Base-by-base conservation (phyloP, 2,797 vertebrate genomes). In the Pelochelys cantorii region DNA sequence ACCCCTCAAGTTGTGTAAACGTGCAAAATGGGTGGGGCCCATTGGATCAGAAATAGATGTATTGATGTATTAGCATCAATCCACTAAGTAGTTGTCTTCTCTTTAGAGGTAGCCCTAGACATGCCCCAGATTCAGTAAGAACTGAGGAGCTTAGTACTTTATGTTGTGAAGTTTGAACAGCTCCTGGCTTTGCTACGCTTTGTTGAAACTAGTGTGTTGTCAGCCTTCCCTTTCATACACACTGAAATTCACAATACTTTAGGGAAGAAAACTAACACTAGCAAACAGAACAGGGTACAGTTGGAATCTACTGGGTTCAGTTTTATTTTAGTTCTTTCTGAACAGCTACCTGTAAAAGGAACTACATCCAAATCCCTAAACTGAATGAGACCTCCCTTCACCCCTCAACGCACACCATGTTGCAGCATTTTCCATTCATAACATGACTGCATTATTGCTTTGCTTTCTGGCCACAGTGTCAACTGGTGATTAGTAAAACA, bases 401-500 rank as follows among this genome's bases (percentile, higher is more conserved):
- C 48, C 8, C 25, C 23, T 34, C 15, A 80, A 84, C 56, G 60
- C 60, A 79, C 34, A 54, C 42, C 11, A n/a, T 7, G 34, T 52
- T 54, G 11, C 37, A 88, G 31, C 1, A 59, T 92, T 96, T 95
- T 92, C 18, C 57, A 79, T 81, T 91, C 48, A 65, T 79, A 86
- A 79, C 79, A 87, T 85, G n/a, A 78, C 77, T 42, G 5, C 37
- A 56, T 85, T 95, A 31, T 54, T 93, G 75, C 87, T 96, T 90
- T 93, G 56, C 85, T 96, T 74, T 89, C 93, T 96, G 92, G 89
- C 78, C 96, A 59, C 55, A 78, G 86, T 90, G 85, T 94, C 81
- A 97, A 68, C 29, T 84, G 29, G 22, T 95, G 93, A 97, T 97
- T 88, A 94, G 90, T 92, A 96, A 95, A 97, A 94, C 62, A 91